These are phyloP conservation scores for Toxotes lorentzi DNA, from an alignment of 2,797 vertebrate species.

Conservation along the genomic window DNA sequence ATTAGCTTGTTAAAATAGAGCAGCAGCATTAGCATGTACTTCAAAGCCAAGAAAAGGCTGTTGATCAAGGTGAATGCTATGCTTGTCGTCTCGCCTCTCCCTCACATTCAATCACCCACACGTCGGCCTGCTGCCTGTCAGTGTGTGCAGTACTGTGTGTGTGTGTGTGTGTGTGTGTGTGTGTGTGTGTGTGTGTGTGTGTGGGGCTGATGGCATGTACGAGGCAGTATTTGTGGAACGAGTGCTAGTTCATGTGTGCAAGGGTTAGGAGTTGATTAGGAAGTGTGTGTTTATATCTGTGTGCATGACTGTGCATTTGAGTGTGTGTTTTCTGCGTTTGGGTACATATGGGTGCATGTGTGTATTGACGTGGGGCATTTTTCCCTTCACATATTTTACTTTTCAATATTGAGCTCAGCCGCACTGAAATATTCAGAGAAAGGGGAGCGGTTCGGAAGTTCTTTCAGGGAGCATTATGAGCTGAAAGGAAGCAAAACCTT, in stretches of 20 bases:
- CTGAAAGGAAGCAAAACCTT: conserved; percentile 37
- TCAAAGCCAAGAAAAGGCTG: conserved; percentile 74
- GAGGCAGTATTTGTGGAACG: conserved; percentile 8
- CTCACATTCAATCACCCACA: conserved; percentile 66
- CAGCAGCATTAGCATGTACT: conserved; percentile 55
- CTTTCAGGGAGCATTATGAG: conserved; percentile 5
- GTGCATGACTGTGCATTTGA: neutral
- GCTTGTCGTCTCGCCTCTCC: conserved; percentile 68
- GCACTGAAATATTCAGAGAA: neutral
- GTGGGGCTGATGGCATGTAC: conserved; percentile 2
- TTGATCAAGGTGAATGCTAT: conserved; percentile 79
- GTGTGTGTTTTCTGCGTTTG: conserved; percentile 6
- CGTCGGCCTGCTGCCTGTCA: conserved; percentile 41
- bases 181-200: conserved; percentile 17
- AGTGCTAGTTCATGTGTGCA: conserved; percentile 12
- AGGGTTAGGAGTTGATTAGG: conserved; percentile 41
- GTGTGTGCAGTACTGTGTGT: neutral
- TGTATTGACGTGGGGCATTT: neutral
- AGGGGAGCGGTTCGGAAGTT: conserved; percentile 9
- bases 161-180: conserved; percentile 13
- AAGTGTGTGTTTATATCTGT: conserved; percentile 2
- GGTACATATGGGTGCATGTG: neutral
- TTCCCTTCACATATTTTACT: conserved; percentile 23
- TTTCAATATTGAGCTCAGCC: conserved; percentile 27
- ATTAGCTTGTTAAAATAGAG: conserved; percentile 81